Percentiles rank a stretch among this genome's conserved stretches.
Evolutionary conservation across 2,888 invertebrate species (phyloP).

Genomic region (Operophtera brumata): DNA sequence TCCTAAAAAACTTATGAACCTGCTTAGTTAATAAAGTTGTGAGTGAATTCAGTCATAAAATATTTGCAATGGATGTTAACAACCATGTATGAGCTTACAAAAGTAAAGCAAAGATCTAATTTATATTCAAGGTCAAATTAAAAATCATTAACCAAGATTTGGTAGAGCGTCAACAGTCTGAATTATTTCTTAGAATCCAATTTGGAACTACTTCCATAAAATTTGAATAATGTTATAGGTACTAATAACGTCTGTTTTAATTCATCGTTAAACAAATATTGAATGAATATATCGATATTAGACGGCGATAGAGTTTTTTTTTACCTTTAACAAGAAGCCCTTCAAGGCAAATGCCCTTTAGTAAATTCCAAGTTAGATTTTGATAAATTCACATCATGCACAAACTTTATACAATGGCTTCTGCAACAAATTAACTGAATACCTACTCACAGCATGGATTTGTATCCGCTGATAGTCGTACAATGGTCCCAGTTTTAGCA

Average conservation of each 20-base stretch:
- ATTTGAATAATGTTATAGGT: constrained; percentile 32
- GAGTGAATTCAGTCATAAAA: background rate
- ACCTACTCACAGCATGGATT: constrained; percentile 46
- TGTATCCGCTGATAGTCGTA: constrained; percentile 53
- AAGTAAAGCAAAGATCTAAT: constrained; percentile 34
- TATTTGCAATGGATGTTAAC: background rate
- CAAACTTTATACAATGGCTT: constrained; percentile 29
- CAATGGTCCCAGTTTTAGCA: constrained; percentile 66
- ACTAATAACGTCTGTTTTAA: constrained; percentile 25
- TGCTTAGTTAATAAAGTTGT: too few relatives aligned
- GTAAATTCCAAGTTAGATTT: constrained; percentile 11
- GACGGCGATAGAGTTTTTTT: background rate
- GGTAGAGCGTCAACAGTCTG: constrained; percentile 31
- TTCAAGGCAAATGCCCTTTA: constrained; percentile 1
- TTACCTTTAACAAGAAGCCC: background rate
- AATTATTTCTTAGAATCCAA: constrained; percentile 32
- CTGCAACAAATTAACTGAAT: constrained; percentile 37
- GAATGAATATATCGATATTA: constrained; percentile 1
- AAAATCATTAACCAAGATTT: constrained; percentile 35
- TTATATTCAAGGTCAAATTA: constrained; percentile 34
- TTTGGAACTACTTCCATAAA: constrained; percentile 36
- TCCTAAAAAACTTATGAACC: too few relatives aligned
- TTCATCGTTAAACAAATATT: constrained; percentile 16
- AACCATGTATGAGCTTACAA: constrained; percentile 26
- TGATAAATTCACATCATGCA: constrained; percentile 16